Percentiles rank a stretch among this genome's conserved stretches.
These are phyloP conservation scores for Drosophila anomelani DNA, from an alignment of 2,888 invertebrate species.

Conservation along the genomic window DNA sequence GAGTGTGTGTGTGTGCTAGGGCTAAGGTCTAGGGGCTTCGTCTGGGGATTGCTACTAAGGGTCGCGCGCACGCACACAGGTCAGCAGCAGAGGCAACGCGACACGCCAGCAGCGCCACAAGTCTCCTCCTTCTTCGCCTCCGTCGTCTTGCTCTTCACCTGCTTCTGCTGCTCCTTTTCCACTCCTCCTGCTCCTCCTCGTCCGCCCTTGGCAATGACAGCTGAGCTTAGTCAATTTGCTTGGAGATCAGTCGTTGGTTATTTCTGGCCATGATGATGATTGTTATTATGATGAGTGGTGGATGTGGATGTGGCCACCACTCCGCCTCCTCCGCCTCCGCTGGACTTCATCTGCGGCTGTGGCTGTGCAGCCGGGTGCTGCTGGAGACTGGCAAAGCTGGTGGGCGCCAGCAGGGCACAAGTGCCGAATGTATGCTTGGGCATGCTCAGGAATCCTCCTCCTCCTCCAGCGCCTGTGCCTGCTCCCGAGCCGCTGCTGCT, in stretches of 20 bases:
- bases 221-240: constrained; percentile 79
- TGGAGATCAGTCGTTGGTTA: constrained; percentile 81
- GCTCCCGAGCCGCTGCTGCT: constrained; percentile 48
- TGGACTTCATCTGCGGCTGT: constrained; percentile 26
- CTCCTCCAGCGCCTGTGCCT: constrained; percentile 1
- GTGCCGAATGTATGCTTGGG: constrained; percentile 84
- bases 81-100: constrained; percentile 44
- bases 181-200: not conserved
- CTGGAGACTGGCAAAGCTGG: constrained; percentile 70
- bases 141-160: constrained; percentile 1
- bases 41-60: constrained; percentile 8
- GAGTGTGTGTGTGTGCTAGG: constrained; percentile 1
- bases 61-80: not conserved
- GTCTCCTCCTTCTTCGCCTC: constrained; percentile 5
- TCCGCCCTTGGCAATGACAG: constrained; percentile 60
- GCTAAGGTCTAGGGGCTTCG: constrained; percentile 12
- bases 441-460: constrained; percentile 54
- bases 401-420: constrained; percentile 81
- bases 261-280: constrained; percentile 48
- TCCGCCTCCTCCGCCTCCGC: not conserved
- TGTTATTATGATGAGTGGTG: constrained; percentile 37
- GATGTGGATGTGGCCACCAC: constrained; percentile 37
- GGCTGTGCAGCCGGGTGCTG: constrained; percentile 32
- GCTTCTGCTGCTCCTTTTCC: not conserved
- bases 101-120: constrained; percentile 34